Evolutionary conservation across 1,140 invertebrate genomes (phyloP).

Genomic region (Cherax quadricarinatus): DNA sequence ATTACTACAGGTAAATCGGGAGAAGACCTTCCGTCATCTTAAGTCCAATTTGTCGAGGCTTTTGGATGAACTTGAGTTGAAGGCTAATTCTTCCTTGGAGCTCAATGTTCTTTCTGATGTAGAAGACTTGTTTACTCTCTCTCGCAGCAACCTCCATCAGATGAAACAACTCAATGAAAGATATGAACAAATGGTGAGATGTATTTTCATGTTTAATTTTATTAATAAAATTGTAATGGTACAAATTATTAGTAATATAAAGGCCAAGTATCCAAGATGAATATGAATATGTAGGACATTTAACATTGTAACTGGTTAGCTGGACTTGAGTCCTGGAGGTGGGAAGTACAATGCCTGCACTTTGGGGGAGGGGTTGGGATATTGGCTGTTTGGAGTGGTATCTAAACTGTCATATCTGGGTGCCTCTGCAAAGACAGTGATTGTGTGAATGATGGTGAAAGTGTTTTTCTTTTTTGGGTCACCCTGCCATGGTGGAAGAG

Average conservation of each 20-base stretch:
- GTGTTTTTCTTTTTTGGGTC: no score
- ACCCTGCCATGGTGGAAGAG: no score
- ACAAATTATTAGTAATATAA: background rate
- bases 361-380: no score
- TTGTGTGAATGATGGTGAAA: no score
- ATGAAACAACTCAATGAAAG: constrained; percentile 40
- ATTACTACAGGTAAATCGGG: constrained; percentile 40
- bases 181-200: constrained; percentile 52
- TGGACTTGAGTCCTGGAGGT: no score
- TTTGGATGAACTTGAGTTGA: constrained; percentile 40
- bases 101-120: constrained; percentile 22
- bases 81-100: constrained; percentile 39
- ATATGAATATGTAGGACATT: no score
- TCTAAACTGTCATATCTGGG: no score
- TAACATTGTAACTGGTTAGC: no score
- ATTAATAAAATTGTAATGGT: constrained; percentile 38
- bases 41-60: constrained; percentile 13
- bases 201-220: background rate
- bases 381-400: no score
- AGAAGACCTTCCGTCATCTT: constrained; percentile 36
- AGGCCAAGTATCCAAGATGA: no score
- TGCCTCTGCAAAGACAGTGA: no score
- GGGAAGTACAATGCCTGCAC: no score
- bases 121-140: constrained; percentile 42
- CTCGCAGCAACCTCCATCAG: constrained; percentile 1